Conservation (phyloP, 2,888 invertebrate species). For the Eupithecia tripunctaria region DNA sequence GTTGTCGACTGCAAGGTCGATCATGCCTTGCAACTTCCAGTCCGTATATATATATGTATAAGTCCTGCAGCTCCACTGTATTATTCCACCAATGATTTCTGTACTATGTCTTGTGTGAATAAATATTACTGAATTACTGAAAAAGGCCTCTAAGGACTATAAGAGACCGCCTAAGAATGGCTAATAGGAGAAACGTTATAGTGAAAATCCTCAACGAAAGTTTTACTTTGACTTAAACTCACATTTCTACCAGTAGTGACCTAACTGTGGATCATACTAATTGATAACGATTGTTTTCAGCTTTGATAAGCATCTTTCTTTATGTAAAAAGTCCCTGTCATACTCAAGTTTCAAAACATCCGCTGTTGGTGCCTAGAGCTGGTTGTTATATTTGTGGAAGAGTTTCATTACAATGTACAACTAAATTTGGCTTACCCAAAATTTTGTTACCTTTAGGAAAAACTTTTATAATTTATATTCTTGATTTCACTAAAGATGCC, state of each 20-base stretch:
- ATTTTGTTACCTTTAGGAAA: too few species aligned
- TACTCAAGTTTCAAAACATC: background rate
- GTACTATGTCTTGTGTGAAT: too few species aligned
- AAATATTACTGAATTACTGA: too few species aligned
- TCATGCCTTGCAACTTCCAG: too few species aligned
- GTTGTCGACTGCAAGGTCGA: too few species aligned
- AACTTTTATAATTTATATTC: too few species aligned
- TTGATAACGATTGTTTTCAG: background rate
- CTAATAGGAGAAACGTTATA: background rate
- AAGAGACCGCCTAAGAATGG: too few species aligned
- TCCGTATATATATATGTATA: too few species aligned
- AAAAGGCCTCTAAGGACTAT: too few species aligned
- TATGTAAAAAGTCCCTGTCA: background rate
- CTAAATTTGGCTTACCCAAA: background rate
- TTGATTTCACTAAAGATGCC: background rate
- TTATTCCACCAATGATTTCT: too few species aligned
- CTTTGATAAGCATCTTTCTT: background rate
- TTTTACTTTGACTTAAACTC: too few species aligned
- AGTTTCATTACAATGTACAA: background rate
- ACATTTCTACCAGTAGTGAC: background rate
- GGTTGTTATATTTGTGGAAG: background rate
- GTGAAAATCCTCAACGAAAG: background rate
- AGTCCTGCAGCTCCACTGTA: too few species aligned
- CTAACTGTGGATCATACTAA: background rate
- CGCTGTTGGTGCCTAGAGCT: background rate